A percentile compares a stretch with the other conserved stretches of the same genome.
These are phyloP conservation scores for Arge pagana DNA, from an alignment of 2,888 invertebrate genomes.

Conservation along the genomic window DNA sequence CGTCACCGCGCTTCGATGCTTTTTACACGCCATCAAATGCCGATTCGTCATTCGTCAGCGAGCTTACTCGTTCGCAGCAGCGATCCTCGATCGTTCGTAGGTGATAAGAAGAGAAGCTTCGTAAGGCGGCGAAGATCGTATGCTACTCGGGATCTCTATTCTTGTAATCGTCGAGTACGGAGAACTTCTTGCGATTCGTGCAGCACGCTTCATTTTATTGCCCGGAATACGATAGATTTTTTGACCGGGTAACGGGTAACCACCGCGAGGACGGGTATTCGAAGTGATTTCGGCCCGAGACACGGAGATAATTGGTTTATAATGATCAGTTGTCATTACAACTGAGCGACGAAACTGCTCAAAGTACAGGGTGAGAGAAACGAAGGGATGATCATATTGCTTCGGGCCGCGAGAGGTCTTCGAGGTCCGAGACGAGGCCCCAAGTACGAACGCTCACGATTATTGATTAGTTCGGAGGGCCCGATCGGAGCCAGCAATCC, in stretches of 20 bases:
- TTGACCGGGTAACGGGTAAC: too few species aligned
- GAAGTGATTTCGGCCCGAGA: not conserved
- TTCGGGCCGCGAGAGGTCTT: conserved; percentile 44
- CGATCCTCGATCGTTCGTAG: too few species aligned
- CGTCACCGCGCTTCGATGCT: conserved; percentile 49
- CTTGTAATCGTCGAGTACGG: too few species aligned
- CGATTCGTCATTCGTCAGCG: not conserved
- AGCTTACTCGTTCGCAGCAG: too few species aligned
- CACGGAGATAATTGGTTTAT: conserved; percentile 47
- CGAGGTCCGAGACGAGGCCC: conserved; percentile 40
- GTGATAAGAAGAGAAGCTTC: too few species aligned
- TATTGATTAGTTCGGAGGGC: conserved; percentile 58
- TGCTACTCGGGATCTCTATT: too few species aligned
- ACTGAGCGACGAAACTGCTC: conserved; percentile 28
- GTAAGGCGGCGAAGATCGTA: too few species aligned
- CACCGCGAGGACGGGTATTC: too few species aligned
- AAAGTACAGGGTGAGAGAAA: conserved; percentile 26
- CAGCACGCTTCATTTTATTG: too few species aligned
- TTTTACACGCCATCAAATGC: conserved; percentile 43
- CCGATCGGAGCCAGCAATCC: conserved; percentile 55
- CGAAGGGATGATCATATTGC: conserved; percentile 52
- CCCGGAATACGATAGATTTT: too few species aligned
- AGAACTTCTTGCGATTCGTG: too few species aligned
- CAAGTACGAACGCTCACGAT: conserved; percentile 41
- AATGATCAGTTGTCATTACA: conserved; percentile 51